These are phyloP conservation scores for Dufourea novaeangliae DNA, from an alignment of 1,140 invertebrate genomes.

Conservation along the genomic window DNA sequence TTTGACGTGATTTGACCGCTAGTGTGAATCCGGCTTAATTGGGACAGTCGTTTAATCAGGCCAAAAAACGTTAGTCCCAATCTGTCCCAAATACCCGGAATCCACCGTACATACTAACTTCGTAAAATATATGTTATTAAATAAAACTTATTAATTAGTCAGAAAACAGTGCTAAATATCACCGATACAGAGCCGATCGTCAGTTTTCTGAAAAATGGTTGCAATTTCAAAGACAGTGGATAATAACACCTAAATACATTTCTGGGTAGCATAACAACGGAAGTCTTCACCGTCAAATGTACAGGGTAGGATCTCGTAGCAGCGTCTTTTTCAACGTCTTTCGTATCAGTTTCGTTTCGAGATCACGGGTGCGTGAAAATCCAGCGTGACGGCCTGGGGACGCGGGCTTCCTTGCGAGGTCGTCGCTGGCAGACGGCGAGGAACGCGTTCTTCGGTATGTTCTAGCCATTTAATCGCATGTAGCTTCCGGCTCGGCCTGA, in stretches of 20 bases:
- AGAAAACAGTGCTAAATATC: no score
- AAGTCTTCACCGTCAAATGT: neutral
- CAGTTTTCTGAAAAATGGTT: no score
- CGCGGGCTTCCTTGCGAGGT: slow-evolving; percentile 9
- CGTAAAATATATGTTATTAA: no score
- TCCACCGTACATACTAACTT: no score
- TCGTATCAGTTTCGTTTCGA: slow-evolving; percentile 1
- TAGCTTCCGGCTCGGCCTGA: slow-evolving; percentile 14
- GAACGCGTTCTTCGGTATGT: neutral
- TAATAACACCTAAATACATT: neutral
- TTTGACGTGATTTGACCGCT: no score
- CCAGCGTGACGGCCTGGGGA: slow-evolving; percentile 25
- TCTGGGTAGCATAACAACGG: neutral
- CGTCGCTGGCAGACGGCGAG: slow-evolving; percentile 21
- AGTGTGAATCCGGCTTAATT: no score
- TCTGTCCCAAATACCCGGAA: no score
- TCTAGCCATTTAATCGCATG: neutral
- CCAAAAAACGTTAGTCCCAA: no score
- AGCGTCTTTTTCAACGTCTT: slow-evolving; percentile 18
- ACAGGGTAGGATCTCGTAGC: neutral
- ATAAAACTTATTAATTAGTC: no score
- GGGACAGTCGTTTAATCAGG: no score
- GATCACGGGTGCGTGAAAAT: slow-evolving; percentile 53
- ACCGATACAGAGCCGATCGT: no score
- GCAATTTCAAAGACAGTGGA: no score